These are phyloP conservation scores for Actinia equina DNA, from an alignment of 64 coral and sea anemone genomes.

Conservation along the genomic window DNA sequence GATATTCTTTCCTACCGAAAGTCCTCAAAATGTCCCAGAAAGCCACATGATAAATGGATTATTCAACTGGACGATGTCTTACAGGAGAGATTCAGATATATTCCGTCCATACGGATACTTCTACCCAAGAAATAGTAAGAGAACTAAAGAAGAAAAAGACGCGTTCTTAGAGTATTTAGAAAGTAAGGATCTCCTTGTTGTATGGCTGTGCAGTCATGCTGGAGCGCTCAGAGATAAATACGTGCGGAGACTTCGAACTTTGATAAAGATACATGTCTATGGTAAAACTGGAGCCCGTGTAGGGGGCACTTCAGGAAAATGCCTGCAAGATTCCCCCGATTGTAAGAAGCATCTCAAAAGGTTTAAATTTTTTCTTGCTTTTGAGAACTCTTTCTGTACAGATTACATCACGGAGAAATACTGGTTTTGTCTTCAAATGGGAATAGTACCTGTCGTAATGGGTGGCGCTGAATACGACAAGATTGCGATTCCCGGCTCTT, in stretches of 20 bases:
- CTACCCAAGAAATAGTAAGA: not conserved
- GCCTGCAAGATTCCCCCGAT: constrained; percentile 20
- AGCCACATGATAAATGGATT: constrained; percentile 5
- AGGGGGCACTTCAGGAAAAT: constrained; percentile 4
- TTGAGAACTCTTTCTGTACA: constrained; percentile 58
- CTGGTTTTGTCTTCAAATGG: constrained; percentile 42
- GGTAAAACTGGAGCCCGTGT: constrained; percentile 23
- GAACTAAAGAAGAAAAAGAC: not conserved
- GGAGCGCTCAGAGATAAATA: constrained; percentile 5
- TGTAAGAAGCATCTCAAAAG: constrained; percentile 40
- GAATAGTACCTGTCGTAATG: constrained; percentile 52
- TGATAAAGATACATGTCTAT: constrained; percentile 25
- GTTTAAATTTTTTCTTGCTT: constrained; percentile 56
- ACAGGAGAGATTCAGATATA: constrained; percentile 53
- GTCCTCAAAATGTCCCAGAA: not conserved
- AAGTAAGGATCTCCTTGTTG: constrained; percentile 38
- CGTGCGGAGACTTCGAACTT: not conserved
- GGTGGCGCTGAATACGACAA: constrained; percentile 61
- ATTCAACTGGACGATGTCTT: constrained; percentile 78
- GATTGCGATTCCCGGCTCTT: constrained; percentile 60
- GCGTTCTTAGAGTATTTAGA: constrained; percentile 16
- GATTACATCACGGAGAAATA: constrained; percentile 76
- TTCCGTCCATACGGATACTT: constrained; percentile 51
- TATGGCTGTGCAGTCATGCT: constrained; percentile 3
- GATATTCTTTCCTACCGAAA: constrained; percentile 31